Base-by-base conservation (phyloP, 1,140 invertebrate species). In the Eciton burchellii region DNA sequence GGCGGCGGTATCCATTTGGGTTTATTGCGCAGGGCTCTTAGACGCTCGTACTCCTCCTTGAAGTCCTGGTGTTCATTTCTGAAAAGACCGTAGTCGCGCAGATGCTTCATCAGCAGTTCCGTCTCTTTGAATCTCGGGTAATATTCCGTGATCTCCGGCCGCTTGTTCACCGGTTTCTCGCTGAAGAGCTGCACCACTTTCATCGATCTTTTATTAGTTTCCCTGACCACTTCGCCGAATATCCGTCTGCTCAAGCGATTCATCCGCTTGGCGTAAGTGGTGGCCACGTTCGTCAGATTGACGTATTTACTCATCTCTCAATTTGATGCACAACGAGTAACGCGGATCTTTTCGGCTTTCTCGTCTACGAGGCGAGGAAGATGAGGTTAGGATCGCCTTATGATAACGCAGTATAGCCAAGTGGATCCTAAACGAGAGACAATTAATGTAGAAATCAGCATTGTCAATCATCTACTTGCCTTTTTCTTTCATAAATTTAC, bases 51-150 rank as follows among this genome's bases (percentile, higher is more conserved):
- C 93, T 99, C 98, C 56, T 99, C 98, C 84, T 96, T 97, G 89
- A 99, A 99, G 94, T 99, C 98, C 92, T 96, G 92, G 94, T 99
- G 98, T 91, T 99, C 98, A 93, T 99, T 98, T 88, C 98, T 94
- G 91, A 95, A 98, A 3, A 98, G 92, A 1, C 97, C 97, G 91
- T 98, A 98, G 47, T 95, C 92, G 14, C 97, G 92, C 19, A 98
- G 92, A 81, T 95, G 94, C 66, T 93, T 94, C 96, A 97, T 97
- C 1, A 99, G 92, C 16, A 93, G 86, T 77, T 96, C 94, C 0
- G 96, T 97, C 93, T 98, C 97, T 3, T 96, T 93, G 89, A 97
- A 97, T 16, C 97, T 94, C 0, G 98, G 98, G 93, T 99, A 99
- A 93, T 98, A 99, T 62, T 97, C 94, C 0, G 97, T 94, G 21